Evolutionary conservation across 2,888 invertebrate genomes (phyloP).

Genomic region (Dinocampus coccinellae): DNA sequence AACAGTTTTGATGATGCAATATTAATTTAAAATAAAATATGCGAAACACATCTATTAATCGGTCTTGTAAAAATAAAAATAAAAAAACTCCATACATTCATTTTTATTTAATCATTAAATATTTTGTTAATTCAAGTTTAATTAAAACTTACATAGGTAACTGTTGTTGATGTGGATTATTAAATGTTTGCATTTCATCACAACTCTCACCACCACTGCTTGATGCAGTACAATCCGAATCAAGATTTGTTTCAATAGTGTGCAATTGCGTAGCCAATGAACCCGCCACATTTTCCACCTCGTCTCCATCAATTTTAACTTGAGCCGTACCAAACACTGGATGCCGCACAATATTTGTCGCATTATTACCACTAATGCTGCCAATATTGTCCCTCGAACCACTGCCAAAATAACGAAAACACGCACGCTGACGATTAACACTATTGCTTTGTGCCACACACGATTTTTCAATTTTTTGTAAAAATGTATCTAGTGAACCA

Average conservation of each 20-base stretch:
- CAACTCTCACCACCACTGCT: conserved; percentile 95
- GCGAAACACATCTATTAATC: background rate
- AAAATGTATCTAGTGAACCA: conserved; percentile 58
- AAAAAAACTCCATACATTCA: too few species aligned
- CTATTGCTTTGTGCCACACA: conserved; percentile 65
- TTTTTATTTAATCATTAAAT: background rate
- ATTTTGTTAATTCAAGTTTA: conserved; percentile 33
- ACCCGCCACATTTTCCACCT: conserved; percentile 81
- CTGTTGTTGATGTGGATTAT: conserved; percentile 81
- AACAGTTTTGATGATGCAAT: conserved; percentile 39
- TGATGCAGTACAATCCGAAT: conserved; percentile 94
- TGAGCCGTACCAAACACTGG: conserved; percentile 62
- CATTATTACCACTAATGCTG: conserved; percentile 41
- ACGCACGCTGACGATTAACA: conserved; percentile 58
- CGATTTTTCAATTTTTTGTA: conserved; percentile 65
- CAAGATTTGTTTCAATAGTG: conserved; percentile 81
- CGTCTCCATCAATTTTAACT: conserved; percentile 66
- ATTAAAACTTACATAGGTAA: conserved; percentile 81
- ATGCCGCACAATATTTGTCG: conserved; percentile 52
- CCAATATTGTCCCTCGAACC: conserved; percentile 67
- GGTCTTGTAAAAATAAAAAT: background rate
- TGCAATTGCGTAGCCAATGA: conserved; percentile 81
- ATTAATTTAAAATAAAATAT: conserved; percentile 11
- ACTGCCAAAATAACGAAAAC: conserved; percentile 72
- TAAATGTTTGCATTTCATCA: conserved; percentile 87